A percentile compares a stretch with the other conserved stretches of the same genome.
Evolutionary conservation across 1,140 invertebrate genomes (phyloP).

Genomic region (Scaptomyza graminum): DNA sequence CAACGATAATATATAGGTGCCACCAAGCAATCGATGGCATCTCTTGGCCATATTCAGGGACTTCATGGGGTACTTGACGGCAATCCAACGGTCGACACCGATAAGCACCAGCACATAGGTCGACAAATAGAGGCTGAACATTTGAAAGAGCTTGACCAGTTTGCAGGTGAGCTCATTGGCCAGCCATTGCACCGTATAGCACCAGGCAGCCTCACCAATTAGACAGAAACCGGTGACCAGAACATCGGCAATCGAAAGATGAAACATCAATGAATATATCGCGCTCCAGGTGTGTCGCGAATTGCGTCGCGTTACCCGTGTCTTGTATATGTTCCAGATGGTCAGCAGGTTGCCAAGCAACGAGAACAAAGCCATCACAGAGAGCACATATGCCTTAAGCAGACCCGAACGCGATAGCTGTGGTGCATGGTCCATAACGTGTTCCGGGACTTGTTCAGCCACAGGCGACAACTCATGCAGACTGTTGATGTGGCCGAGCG

Average conservation of each 20-base stretch:
- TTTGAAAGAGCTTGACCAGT: slow-evolving; percentile 91
- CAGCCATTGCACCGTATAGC: slow-evolving; percentile 91
- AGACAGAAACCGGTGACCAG: slow-evolving; percentile 92
- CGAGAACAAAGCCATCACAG: slow-evolving; percentile 88
- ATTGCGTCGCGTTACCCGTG: slow-evolving; percentile 84
- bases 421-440: slow-evolving; percentile 87
- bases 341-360: slow-evolving; percentile 90
- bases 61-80: slow-evolving; percentile 92
- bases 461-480: slow-evolving; percentile 52
- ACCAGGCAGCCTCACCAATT: slow-evolving; percentile 91
- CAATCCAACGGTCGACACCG: slow-evolving; percentile 91
- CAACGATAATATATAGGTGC: slow-evolving; percentile 89
- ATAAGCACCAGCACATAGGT: slow-evolving; percentile 93
- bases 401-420: slow-evolving; percentile 85
- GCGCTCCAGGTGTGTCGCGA: slow-evolving; percentile 87
- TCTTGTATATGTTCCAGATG: slow-evolving; percentile 89
- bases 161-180: slow-evolving; percentile 92
- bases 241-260: slow-evolving; percentile 90
- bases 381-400: slow-evolving; percentile 87
- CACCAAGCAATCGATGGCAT: slow-evolving; percentile 86
- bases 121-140: slow-evolving; percentile 92
- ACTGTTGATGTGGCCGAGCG: slow-evolving; percentile 59
- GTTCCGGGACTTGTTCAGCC: slow-evolving; percentile 67
- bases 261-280: slow-evolving; percentile 91
- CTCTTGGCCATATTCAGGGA: slow-evolving; percentile 87